Base-by-base conservation (phyloP, 2,888 invertebrate species). In the Leucoma salicis region DNA sequence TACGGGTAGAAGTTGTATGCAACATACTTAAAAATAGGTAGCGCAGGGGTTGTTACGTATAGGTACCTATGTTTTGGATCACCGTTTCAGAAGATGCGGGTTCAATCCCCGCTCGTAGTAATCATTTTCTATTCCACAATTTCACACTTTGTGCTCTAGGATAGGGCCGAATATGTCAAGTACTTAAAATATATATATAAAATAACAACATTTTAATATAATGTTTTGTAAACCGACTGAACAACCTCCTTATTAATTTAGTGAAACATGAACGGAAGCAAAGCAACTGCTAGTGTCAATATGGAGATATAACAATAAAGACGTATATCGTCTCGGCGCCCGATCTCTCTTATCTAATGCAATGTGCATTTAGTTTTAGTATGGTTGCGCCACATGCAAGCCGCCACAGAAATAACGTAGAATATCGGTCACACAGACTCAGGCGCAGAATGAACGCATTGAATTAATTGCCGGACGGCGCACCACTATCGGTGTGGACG, bases 391-490 rank as follows among this genome's bases (percentile, higher is more conserved):
- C 86, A 87, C 71, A 53, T 66, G 63, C 62, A 66, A 59, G 66
- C 70, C 62, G 68, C 70, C 80, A 81, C 88, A 82, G 86, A 87
- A 88, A 88, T 89, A 88, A 85, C 86, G 82, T 75, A 63, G 82
- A 85, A 89, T 88, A 88, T 89, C 89, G 89, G 89, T 87, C 89
- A 89, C 73, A 74, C 74, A 74, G 82, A 80, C 80, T 75, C 81
- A 43, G 62, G 70, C 57, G 69, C 70, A 63, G 76, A 77, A 74
- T 72, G 82, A 80, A 76, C 78, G 78, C 78, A 74, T 77, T 73
- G 72, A 74, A 80, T 86, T 87, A 86, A 88, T 87, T 85, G 77
- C 72, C 68, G 74, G 62, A 71, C 73, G 66, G 66, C 66, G 64
- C 72, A 78, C 52, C 82, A 82, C 78, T 86, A 84, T 76, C 82